These are phyloP conservation scores for Leptopilina myrica DNA, from an alignment of 2,888 invertebrate genomes.

Conservation along the genomic window DNA sequence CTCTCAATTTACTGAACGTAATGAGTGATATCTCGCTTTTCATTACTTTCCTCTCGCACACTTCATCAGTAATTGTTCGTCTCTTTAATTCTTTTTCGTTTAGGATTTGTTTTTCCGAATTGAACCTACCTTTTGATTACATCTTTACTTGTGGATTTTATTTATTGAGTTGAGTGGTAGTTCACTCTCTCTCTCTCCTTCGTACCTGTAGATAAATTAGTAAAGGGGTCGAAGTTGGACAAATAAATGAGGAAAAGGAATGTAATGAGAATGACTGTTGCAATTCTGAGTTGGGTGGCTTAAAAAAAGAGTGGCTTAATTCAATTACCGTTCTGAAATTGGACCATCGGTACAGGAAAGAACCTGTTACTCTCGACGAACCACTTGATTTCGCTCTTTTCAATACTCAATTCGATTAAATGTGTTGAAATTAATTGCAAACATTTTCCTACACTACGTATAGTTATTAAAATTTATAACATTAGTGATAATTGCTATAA, in stretches of 20 bases:
- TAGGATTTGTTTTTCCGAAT: background rate
- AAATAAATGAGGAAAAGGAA: slow-evolving; percentile 2
- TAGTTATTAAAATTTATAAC: background rate
- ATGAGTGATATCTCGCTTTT: slow-evolving; percentile 6
- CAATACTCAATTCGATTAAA: background rate
- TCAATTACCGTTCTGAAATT: slow-evolving; percentile 16
- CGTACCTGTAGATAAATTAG: background rate
- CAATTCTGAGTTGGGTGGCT: slow-evolving; percentile 12
- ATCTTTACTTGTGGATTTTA: background rate
- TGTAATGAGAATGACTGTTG: background rate
- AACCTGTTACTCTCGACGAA: slow-evolving; percentile 12
- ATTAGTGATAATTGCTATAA: background rate
- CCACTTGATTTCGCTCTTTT: background rate
- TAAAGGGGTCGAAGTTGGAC: background rate
- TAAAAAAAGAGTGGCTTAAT: background rate
- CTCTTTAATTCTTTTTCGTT: background rate
- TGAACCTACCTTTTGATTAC: background rate
- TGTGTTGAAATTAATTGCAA: background rate
- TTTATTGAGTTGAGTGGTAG: background rate
- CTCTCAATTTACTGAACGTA: background rate
- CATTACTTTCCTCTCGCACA: background rate
- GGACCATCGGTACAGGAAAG: background rate
- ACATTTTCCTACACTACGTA: background rate
- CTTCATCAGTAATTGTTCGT: background rate
- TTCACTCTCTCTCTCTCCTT: background rate